Percentiles rank a stretch among this genome's conserved stretches.
Evolutionary conservation across 1,140 invertebrate genomes (phyloP).

Genomic region (Leptinotarsa defecta): DNA sequence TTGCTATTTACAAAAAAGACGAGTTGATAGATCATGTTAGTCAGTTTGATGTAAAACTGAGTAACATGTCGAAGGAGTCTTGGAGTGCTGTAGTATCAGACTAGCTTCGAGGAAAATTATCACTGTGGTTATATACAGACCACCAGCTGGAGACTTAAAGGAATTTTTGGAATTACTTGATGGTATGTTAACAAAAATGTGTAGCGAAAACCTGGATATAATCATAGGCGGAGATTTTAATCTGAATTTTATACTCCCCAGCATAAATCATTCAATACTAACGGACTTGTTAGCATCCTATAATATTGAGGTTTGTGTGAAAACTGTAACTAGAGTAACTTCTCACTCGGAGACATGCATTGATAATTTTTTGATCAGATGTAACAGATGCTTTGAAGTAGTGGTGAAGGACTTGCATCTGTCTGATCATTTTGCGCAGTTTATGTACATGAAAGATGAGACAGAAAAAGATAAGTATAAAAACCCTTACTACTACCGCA

Average conservation of each 20-base stretch:
- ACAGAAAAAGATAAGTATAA: constrained; percentile 6
- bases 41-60: constrained; percentile 3
- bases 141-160: constrained; percentile 7
- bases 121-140: constrained; percentile 7
- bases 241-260: not conserved
- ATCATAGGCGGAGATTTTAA: constrained; percentile 7
- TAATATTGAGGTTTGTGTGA: constrained; percentile 10
- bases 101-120: constrained; percentile 3
- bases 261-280: not conserved
- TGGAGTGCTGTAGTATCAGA: constrained; percentile 14
- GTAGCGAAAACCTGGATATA: constrained; percentile 11
- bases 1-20: constrained; percentile 8
- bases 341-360: constrained; percentile 15
- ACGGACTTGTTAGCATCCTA: constrained; percentile 8
- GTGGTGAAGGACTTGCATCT: constrained; percentile 2
- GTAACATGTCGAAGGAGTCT: not conserved
- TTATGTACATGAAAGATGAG: constrained; percentile 2
- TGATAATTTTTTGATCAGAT: constrained; percentile 7
- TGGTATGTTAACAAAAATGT: constrained; percentile 10
- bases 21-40: constrained; percentile 7
- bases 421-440: constrained; percentile 10
- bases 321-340: constrained; percentile 11
- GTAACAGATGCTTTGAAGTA: constrained; percentile 7
- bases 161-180: constrained; percentile 3
- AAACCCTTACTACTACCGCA: constrained; percentile 12